Evolutionary conservation across 2,888 invertebrate species (phyloP), one percentile per base, ranked within the genome.

Genomic region (Rhagophthalmus giganteus): DNA sequence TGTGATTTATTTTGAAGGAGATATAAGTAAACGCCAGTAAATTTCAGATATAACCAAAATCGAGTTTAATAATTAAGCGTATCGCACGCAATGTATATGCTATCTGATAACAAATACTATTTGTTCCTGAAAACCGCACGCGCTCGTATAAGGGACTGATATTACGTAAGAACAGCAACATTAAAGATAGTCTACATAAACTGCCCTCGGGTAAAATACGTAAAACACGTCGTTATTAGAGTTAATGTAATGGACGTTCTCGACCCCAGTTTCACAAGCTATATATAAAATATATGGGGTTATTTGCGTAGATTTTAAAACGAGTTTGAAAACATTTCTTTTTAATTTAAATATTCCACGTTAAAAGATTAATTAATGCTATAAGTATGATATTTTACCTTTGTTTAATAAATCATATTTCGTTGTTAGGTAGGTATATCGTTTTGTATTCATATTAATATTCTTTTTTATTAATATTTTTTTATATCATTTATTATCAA

Each of bases 51-150:
- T 39, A 45, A 45, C 40, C 51, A 39, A 28, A 45, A 33, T 28
- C 44, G 24, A 39, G 45, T 45, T 47, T 48, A 41, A 51, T 45
- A 51, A 51, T 51, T 44, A 39, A 34, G 40, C 28, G 45, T 39
- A 45, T 45, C 45, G 34, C 51, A 51, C 51, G 51, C 51, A 51
- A 51, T 45, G 39, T 24, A 24, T 42, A 45, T 31, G 30, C 27
- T 28, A 51, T 51, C 51, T 45, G 51, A 51, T 51, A 51, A 50
- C 34, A 26, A 25, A 12, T 13, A 34, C 30, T 45, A 40, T 40
- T 44, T 51, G 44, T 51, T 51, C 37, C 26, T 45, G 32, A 33
- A 45, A 51, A 15, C 27, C 38, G 26, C 16, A 42, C 38, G 37
- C 34, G 39, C 39, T 44, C 33, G 32, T 34, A 34, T 11, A 14